These are phyloP conservation scores for Leptinotarsa texana DNA, from an alignment of 1,140 invertebrate species.

Conservation along the genomic window DNA sequence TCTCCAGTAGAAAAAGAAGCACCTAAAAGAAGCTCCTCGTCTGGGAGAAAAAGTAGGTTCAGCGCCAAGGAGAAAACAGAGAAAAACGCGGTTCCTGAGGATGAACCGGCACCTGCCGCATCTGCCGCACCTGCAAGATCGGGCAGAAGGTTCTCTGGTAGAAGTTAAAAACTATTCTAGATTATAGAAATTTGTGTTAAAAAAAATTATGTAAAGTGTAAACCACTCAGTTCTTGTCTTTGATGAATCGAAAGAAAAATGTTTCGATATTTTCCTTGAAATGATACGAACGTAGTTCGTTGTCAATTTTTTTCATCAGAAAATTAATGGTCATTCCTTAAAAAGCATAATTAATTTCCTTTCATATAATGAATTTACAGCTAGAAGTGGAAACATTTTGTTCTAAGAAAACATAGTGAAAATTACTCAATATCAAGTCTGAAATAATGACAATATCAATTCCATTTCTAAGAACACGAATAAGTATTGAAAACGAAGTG, in stretches of 20 bases:
- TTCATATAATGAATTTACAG: no score
- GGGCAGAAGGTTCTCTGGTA: conserved; percentile 48
- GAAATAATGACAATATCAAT: no score
- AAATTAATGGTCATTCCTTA: no score
- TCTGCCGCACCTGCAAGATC: conserved; percentile 44
- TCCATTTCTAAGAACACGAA: no score
- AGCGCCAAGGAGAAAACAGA: conserved; percentile 24
- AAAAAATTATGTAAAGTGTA: background rate
- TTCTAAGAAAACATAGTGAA: no score
- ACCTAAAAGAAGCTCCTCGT: conserved; percentile 24
- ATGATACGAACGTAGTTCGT: no score
- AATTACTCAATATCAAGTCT: no score
- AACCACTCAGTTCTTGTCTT: background rate
- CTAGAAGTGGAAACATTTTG: no score
- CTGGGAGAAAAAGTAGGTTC: conserved; percentile 33
- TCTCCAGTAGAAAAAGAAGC: conserved; percentile 31
- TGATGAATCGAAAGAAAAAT: background rate
- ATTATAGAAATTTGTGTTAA: background rate
- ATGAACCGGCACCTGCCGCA: conserved; percentile 39
- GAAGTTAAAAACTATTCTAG: conserved; percentile 40
- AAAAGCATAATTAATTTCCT: no score
- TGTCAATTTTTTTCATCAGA: no score
- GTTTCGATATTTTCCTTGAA: no score
- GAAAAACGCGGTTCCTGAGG: conserved; percentile 33
- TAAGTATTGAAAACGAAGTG: no score